These are phyloP conservation scores for Chouioia cunea DNA, from an alignment of 2,888 invertebrate species.

Conservation along the genomic window DNA sequence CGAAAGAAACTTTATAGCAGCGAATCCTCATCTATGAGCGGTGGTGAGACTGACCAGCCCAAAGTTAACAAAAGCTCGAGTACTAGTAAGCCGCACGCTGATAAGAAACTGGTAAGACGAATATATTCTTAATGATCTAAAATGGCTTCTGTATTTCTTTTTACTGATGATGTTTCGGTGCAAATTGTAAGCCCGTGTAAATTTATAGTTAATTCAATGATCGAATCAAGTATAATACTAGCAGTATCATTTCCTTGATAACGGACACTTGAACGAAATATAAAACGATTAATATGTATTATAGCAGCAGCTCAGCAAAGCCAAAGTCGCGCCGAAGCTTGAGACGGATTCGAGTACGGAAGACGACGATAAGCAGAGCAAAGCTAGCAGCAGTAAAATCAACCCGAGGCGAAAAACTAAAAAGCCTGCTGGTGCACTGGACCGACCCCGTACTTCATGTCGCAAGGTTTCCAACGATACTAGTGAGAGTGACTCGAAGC, in stretches of 20 bases:
- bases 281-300: slow-evolving; percentile 16
- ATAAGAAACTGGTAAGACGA: slow-evolving; percentile 51
- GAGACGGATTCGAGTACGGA: slow-evolving; percentile 73
- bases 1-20: slow-evolving; percentile 75
- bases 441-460: slow-evolving; percentile 67
- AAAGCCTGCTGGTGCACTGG: slow-evolving; percentile 63
- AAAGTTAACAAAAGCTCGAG: slow-evolving; percentile 30
- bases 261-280: no score
- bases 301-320: slow-evolving; percentile 45
- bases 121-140: no score
- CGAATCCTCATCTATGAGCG: slow-evolving; percentile 72
- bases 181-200: no score
- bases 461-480: slow-evolving; percentile 64
- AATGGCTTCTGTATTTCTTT: no score
- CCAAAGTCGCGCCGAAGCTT: slow-evolving; percentile 57
- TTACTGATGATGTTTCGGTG: no score
- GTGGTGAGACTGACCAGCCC: slow-evolving; percentile 68
- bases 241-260: no score
- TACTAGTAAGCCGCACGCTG: slow-evolving; percentile 18
- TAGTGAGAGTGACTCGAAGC: slow-evolving; percentile 60
- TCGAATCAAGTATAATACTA: no score
- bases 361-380: slow-evolving; percentile 71
- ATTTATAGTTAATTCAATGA: no score
- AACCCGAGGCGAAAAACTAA: slow-evolving; percentile 59
- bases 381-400: slow-evolving; percentile 53